Conservation (phyloP, 2,797 vertebrate genomes). For the Syncerus caffer region DNA sequence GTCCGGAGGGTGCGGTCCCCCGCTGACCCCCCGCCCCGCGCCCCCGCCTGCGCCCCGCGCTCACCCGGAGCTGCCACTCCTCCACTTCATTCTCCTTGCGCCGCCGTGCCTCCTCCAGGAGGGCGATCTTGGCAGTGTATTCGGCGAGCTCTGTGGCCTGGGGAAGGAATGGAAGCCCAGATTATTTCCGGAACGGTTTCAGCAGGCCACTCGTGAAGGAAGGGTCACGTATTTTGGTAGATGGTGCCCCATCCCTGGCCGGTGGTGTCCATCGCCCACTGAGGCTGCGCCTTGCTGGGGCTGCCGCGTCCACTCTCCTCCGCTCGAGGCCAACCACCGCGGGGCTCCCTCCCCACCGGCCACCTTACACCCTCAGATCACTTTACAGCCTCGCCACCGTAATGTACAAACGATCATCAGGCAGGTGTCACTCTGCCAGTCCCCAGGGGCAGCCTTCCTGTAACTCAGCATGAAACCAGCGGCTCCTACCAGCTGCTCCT, state of each 20-base stretch:
- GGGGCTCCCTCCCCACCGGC: neutral
- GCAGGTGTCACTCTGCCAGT: constrained; percentile 12
- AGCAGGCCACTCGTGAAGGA: neutral
- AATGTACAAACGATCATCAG: neutral
- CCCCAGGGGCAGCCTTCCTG: constrained; percentile 9
- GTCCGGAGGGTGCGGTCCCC: neutral
- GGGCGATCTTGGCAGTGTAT: constrained; percentile 89
- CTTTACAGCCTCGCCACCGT: neutral
- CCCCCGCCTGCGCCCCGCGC: neutral
- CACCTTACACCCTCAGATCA: neutral
- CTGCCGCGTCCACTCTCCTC: neutral
- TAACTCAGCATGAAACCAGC: constrained; percentile 44
- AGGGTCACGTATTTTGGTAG: fast-evolving
- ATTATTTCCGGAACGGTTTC: neutral
- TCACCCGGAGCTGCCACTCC: constrained; percentile 92
- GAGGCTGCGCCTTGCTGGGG: fast-evolving
- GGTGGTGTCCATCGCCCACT: fast-evolving
- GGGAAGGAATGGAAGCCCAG: neutral
- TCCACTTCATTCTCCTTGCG: constrained; percentile 92
- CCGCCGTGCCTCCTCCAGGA: constrained; percentile 91
- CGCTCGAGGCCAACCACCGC: fast-evolving
- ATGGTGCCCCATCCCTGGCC: neutral
- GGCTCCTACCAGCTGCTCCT: constrained; percentile 93
- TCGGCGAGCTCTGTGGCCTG: constrained; percentile 93
- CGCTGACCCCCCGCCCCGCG: neutral